phyloP scores from a whole-genome alignment of 2,888 invertebrate species.

The Isoperla grammatica region DNA sequence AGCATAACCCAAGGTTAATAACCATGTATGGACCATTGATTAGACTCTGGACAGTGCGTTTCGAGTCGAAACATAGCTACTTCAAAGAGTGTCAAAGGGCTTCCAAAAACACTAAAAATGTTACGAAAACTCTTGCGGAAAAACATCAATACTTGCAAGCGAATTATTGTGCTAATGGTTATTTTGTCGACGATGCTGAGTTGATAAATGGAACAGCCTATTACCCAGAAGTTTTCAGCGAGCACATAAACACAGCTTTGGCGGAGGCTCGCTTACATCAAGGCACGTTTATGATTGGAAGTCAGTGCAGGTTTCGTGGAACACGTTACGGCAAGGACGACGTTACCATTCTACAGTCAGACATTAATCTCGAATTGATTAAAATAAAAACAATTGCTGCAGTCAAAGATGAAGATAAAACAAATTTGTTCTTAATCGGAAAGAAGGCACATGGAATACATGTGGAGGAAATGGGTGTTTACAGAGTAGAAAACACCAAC shows the following conservation, averaged over 20 bases:
- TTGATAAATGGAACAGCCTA: too few relatives aligned
- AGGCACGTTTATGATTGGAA: too few relatives aligned
- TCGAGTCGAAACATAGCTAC: neutral
- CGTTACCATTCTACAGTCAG: too few relatives aligned
- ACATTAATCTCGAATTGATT: too few relatives aligned
- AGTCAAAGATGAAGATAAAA: too few relatives aligned
- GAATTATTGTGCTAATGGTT: neutral
- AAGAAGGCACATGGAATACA: too few relatives aligned
- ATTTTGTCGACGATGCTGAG: too few relatives aligned
- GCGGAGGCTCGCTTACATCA: too few relatives aligned
- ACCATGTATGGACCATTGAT: slow-evolving; percentile 1
- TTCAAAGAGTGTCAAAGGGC: neutral
- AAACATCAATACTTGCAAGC: slow-evolving; percentile 1
- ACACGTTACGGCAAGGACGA: neutral
- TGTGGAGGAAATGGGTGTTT: neutral
- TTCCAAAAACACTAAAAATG: neutral
- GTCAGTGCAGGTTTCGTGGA: too few relatives aligned
- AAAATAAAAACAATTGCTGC: too few relatives aligned
- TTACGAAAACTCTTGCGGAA: neutral
- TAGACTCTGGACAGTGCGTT: slow-evolving; percentile 1
- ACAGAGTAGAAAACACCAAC: neutral
- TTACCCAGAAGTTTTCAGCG: neutral
- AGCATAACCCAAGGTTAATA: neutral
- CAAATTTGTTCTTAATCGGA: too few relatives aligned
- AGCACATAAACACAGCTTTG: too few relatives aligned